These are phyloP conservation scores for Hirtodrosophila histrioides DNA, from an alignment of 2,888 invertebrate species.

Conservation along the genomic window DNA sequence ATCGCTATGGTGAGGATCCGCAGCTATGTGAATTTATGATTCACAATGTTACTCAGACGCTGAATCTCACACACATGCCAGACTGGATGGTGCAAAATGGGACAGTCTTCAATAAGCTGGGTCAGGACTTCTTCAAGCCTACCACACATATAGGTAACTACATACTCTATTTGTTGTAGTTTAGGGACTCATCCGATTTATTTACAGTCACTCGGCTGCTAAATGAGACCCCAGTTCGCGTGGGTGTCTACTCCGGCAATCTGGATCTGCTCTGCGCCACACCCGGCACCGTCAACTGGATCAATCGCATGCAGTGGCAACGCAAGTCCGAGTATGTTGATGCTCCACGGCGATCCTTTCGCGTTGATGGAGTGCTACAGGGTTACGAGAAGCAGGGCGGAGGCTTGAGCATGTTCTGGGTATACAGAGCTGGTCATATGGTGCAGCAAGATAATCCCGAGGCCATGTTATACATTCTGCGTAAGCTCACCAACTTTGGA, in stretches of 20 bases:
- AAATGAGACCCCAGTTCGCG: constrained; percentile 88
- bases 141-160: constrained; percentile 87
- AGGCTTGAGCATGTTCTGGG: constrained; percentile 82
- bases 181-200: neutral
- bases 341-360: constrained; percentile 86
- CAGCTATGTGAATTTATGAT: constrained; percentile 88
- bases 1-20: constrained; percentile 76
- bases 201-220: constrained; percentile 88
- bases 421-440: constrained; percentile 83
- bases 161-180: neutral
- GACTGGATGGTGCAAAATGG: constrained; percentile 88
- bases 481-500: constrained; percentile 79
- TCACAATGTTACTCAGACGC: constrained; percentile 87
- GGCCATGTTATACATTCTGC: constrained; percentile 88
- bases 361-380: constrained; percentile 87
- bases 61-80: constrained; percentile 88
- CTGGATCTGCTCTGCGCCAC: constrained; percentile 93
- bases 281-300: constrained; percentile 91
- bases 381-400: constrained; percentile 89
- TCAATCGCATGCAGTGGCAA: constrained; percentile 89
- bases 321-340: constrained; percentile 86
- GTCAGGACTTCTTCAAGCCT: constrained; percentile 91
- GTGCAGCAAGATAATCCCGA: constrained; percentile 89
- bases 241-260: constrained; percentile 91
- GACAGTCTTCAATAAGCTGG: constrained; percentile 86